Base-by-base conservation (phyloP, 2,888 invertebrate genomes). In the Harpagoxenus sublaevis region DNA sequence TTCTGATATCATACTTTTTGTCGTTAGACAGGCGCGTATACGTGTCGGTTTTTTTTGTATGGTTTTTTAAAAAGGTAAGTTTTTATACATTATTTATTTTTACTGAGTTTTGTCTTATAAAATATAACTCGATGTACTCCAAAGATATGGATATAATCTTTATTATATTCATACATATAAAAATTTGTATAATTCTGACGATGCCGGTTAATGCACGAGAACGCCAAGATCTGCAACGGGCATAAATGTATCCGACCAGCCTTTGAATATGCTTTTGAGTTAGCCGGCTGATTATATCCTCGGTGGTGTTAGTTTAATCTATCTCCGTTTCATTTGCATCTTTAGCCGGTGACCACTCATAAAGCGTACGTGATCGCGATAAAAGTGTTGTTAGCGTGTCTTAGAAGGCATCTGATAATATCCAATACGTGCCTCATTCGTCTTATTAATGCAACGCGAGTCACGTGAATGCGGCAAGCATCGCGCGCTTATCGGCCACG, bases 371-470 rank as follows among this genome's bases (percentile, higher is more conserved):
- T 55, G 62, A 62, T 31, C n/a, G 23, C 18, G 68, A 65, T 68
- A 62, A 84, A 53, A 82, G 35, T 18, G 42, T 15, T 10, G 15
- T 57, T 68, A n/a, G 18, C 55, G 57, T 66, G 45, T 66, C 68
- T 66, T 53, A 71, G 45, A 51, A 83, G 78, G 82, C 77, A 66
- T 75, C 75, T 48, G 83, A 89, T 89, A 84, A 89, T 86, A 78
- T 60, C 68, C 45, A 65, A 78, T 84, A 81, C 84, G 84, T 83
- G 84, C 45, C 48, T 18, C n/a, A 31, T 78, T 79, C 35, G 66
- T 45, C n/a, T 84, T 82, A 89, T 87, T 89, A 87, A 84, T 84
- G 78, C 57, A 53, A 82, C 39, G 31, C 42, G 71, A 78, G 84
- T 84, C 85, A 81, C 71, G 77, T 83, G 60, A 70, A 10, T 78